A percentile compares a stretch with the other conserved stretches of the same genome.
phyloP scores from a whole-genome alignment of 2,797 vertebrate genomes.

The Bradypus variegatus region DNA sequence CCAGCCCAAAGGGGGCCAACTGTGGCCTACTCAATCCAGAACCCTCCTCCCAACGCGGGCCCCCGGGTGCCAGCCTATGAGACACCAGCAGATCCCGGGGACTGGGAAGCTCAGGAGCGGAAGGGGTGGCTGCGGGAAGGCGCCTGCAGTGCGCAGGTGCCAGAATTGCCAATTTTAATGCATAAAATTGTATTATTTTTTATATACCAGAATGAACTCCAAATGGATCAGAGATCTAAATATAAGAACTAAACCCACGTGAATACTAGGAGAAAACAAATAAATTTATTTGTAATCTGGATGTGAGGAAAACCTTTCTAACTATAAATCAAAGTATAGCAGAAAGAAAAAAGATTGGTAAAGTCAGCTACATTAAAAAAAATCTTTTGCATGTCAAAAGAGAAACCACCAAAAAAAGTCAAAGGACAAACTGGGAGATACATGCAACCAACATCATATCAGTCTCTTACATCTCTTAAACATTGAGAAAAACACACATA shows the following conservation, averaged over 20 bases:
- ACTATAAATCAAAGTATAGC: background rate
- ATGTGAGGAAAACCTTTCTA: background rate
- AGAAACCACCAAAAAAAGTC: background rate
- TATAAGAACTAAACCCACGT: background rate
- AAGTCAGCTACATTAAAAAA: too few relatives aligned
- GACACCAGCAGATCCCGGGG: too few relatives aligned
- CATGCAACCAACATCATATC: background rate
- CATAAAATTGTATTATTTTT: background rate
- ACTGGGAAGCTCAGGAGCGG: too few relatives aligned
- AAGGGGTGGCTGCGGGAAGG: too few relatives aligned
- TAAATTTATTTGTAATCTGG: background rate
- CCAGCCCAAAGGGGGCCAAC: slow-evolving; percentile 60
- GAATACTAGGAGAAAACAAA: background rate
- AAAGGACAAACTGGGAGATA: background rate
- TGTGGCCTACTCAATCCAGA: too few relatives aligned
- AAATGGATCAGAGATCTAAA: background rate
- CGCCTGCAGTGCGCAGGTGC: slow-evolving; percentile 88
- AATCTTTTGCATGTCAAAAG: background rate
- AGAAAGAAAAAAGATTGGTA: too few relatives aligned
- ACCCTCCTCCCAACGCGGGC: too few relatives aligned
- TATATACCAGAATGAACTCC: background rate
- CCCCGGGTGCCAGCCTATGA: too few relatives aligned
- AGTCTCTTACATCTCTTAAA: background rate
- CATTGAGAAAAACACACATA: background rate
- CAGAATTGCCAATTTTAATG: background rate